Percentiles rank a stretch among this genome's conserved stretches.
These are phyloP conservation scores for Nysson spinosus DNA, from an alignment of 2,888 invertebrate species.

Conservation along the genomic window DNA sequence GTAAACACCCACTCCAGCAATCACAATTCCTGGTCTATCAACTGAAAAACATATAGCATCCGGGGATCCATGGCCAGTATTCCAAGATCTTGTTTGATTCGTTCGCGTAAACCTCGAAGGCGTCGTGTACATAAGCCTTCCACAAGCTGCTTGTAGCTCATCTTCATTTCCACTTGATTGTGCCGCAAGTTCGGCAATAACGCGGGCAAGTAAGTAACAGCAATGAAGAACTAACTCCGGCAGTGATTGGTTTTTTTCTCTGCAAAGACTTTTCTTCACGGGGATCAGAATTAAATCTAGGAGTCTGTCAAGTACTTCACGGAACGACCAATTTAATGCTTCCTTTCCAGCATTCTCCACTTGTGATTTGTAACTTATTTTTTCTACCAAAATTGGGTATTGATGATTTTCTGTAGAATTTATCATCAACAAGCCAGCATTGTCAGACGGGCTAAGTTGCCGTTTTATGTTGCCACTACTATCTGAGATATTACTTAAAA, in stretches of 20 bases:
- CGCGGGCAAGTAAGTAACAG: slow-evolving; percentile 88
- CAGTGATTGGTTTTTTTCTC: slow-evolving; percentile 79
- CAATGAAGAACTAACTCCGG: slow-evolving; percentile 83
- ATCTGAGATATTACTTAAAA: slow-evolving; percentile 79
- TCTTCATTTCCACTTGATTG: slow-evolving; percentile 88
- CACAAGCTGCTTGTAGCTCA: slow-evolving; percentile 85
- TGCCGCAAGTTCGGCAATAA: slow-evolving; percentile 92
- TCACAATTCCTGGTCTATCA: slow-evolving; percentile 91
- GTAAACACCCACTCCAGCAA: slow-evolving; percentile 94
- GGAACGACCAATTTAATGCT: slow-evolving; percentile 82
- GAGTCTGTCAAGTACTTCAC: slow-evolving; percentile 90
- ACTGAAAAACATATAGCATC: slow-evolving; percentile 97
- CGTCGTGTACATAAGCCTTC: slow-evolving; percentile 90
- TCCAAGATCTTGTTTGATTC: slow-evolving; percentile 95
- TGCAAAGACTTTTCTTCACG: slow-evolving; percentile 81
- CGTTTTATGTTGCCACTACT: slow-evolving; percentile 78
- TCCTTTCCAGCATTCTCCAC: slow-evolving; percentile 74
- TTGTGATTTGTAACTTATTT: slow-evolving; percentile 85
- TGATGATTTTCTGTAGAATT: slow-evolving; percentile 84
- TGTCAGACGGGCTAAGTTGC: slow-evolving; percentile 84
- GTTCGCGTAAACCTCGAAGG: slow-evolving; percentile 94
- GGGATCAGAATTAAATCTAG: slow-evolving; percentile 90
- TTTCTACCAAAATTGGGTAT: slow-evolving; percentile 87
- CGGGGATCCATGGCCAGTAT: slow-evolving; percentile 97
- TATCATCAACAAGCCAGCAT: slow-evolving; percentile 83